phyloP scores from a whole-genome alignment of 2,797 vertebrate genomes.

The Clarias platycephalus region DNA sequence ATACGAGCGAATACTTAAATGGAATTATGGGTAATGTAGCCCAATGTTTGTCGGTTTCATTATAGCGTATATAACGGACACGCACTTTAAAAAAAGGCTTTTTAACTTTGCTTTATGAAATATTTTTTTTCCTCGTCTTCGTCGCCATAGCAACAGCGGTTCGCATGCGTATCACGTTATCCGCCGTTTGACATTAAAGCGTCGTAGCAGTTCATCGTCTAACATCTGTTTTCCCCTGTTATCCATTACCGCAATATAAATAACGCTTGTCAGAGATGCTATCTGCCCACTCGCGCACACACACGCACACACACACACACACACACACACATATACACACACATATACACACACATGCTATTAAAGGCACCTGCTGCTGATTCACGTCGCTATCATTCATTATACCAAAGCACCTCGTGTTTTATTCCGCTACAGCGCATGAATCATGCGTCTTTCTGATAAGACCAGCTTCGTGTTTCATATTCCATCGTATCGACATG shows the following conservation, averaged over 20 bases:
- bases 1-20: neutral
- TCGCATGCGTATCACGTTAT: neutral
- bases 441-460: neutral
- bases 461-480: neutral
- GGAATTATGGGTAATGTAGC: neutral
- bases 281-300: neutral
- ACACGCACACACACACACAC: too few species aligned
- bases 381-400: constrained; percentile 11
- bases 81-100: neutral
- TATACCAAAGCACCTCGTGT: constrained; percentile 15
- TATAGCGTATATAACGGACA: neutral
- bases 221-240: constrained; percentile 14
- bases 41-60: neutral
- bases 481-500: neutral
- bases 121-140: neutral
- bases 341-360: neutral
- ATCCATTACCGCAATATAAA: constrained; percentile 25
- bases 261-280: neutral
- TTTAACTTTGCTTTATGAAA: neutral
- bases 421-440: constrained; percentile 15
- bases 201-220: neutral
- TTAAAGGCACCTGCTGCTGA: neutral
- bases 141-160: neutral
- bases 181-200: neutral
- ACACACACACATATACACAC: neutral